phyloP scores from a whole-genome alignment of 2,888 invertebrate species.

The Agelastica alni region DNA sequence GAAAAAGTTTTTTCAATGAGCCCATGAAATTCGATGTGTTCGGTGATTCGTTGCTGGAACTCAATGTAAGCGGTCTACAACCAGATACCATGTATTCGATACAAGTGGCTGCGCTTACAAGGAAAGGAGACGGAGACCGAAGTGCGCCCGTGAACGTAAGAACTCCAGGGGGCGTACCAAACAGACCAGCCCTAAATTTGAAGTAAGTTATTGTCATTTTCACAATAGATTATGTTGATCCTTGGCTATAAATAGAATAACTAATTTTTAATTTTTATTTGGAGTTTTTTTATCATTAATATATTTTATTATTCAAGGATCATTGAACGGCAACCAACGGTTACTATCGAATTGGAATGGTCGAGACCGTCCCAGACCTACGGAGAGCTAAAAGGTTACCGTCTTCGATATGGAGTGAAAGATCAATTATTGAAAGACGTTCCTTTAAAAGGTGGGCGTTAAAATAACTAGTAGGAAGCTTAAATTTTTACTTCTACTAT shows the following conservation, averaged over 20 bases:
- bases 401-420: slow-evolving; percentile 84
- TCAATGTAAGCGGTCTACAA: slow-evolving; percentile 86
- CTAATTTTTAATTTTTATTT: too few species aligned
- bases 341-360: slow-evolving; percentile 92
- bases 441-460: slow-evolving; percentile 66
- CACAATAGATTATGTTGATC: too few species aligned
- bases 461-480: too few species aligned
- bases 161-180: slow-evolving; percentile 93
- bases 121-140: slow-evolving; percentile 95
- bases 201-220: slow-evolving; percentile 39
- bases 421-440: slow-evolving; percentile 78
- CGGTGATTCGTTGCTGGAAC: slow-evolving; percentile 75
- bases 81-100: slow-evolving; percentile 94
- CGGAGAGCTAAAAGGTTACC: slow-evolving; percentile 85
- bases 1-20: slow-evolving; percentile 80
- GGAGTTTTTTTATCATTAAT: too few species aligned
- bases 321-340: slow-evolving; percentile 83
- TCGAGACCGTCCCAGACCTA: slow-evolving; percentile 85
- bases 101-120: slow-evolving; percentile 93
- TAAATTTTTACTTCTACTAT: too few species aligned
- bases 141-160: slow-evolving; percentile 83
- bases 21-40: slow-evolving; percentile 86
- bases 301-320: too few species aligned
- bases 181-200: slow-evolving; percentile 70
- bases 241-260: too few species aligned